Conservation (phyloP, 2,113 vertebrate species). For the Dendropsophus ebraccatus region DNA sequence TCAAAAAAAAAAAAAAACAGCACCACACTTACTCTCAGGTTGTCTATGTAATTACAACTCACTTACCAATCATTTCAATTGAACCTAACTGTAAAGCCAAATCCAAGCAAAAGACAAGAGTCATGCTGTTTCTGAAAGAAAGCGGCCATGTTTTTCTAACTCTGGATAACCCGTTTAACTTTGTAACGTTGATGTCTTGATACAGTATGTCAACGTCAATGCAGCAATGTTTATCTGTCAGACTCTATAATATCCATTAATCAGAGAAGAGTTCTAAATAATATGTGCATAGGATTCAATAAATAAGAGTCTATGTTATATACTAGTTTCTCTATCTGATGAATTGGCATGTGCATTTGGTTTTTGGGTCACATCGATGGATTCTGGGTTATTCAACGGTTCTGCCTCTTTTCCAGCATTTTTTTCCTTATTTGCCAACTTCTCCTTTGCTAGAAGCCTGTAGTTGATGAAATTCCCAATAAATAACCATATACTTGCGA, state of each 20-base stretch:
- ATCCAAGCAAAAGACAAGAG: too few relatives aligned
- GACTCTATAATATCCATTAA: neutral
- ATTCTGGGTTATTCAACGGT: constrained; percentile 67
- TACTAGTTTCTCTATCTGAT: constrained; percentile 92
- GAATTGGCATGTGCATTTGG: constrained; percentile 65
- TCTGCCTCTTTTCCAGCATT: constrained; percentile 74
- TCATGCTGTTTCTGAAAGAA: too few relatives aligned
- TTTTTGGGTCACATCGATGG: constrained; percentile 66
- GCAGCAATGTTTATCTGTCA: neutral
- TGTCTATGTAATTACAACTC: too few relatives aligned
- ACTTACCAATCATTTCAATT: too few relatives aligned
- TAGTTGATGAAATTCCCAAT: constrained; percentile 96
- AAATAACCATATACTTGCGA: constrained; percentile 90
- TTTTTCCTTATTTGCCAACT: constrained; percentile 72
- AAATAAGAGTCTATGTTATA: constrained; percentile 70
- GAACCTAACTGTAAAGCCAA: too few relatives aligned
- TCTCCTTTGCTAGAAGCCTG: constrained; percentile 87
- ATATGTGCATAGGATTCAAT: constrained; percentile 17
- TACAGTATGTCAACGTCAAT: neutral
- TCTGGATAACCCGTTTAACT: too few relatives aligned
- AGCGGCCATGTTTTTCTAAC: too few relatives aligned
- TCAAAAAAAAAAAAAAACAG: too few relatives aligned
- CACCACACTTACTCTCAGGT: too few relatives aligned
- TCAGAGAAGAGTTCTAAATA: neutral
- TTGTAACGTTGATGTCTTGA: neutral